phyloP scores from a whole-genome alignment of 2,888 invertebrate species.

The Hirudinaria manillensis region DNA sequence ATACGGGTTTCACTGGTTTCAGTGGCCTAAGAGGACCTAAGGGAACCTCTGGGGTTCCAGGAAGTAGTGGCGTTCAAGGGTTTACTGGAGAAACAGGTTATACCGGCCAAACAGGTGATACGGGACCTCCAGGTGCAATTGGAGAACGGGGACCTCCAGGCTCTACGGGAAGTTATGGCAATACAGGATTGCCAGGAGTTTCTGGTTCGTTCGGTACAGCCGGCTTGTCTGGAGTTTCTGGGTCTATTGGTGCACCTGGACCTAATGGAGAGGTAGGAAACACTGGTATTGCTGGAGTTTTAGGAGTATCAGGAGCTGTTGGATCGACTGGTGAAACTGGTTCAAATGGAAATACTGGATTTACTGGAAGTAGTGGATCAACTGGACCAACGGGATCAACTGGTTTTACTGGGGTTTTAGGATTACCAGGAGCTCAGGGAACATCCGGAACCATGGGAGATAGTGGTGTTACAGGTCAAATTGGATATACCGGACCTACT shows the following conservation, averaged over 20 bases:
- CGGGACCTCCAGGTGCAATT: neutral
- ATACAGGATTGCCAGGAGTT: slow-evolving; percentile 22
- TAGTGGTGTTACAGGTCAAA: slow-evolving; percentile 26
- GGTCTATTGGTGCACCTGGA: slow-evolving; percentile 44
- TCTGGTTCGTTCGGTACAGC: slow-evolving; percentile 25
- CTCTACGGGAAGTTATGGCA: slow-evolving; percentile 10
- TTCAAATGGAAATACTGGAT: slow-evolving; percentile 58
- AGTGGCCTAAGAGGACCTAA: slow-evolving; percentile 12
- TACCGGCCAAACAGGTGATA: slow-evolving; percentile 3
- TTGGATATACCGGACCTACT: slow-evolving; percentile 29
- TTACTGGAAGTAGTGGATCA: slow-evolving; percentile 55
- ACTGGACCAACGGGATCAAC: slow-evolving; percentile 35
- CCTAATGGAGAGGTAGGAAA: slow-evolving; percentile 3
- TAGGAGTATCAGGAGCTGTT: slow-evolving; percentile 27
- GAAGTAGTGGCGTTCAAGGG: slow-evolving; percentile 22
- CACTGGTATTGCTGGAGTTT: slow-evolving; percentile 19
- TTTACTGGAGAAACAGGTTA: slow-evolving; percentile 14
- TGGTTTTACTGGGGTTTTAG: slow-evolving; percentile 32
- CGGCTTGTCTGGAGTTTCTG: slow-evolving; percentile 43
- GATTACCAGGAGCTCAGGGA: slow-evolving; percentile 33
- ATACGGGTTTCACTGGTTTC: slow-evolving; percentile 27
- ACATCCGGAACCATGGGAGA: slow-evolving; percentile 29
- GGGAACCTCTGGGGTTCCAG: slow-evolving; percentile 26
- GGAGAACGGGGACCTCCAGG: slow-evolving; percentile 7
- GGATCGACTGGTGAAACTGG: slow-evolving; percentile 38